phyloP scores from a whole-genome alignment of 2,888 invertebrate species.

The Oscheius myriophilus region DNA sequence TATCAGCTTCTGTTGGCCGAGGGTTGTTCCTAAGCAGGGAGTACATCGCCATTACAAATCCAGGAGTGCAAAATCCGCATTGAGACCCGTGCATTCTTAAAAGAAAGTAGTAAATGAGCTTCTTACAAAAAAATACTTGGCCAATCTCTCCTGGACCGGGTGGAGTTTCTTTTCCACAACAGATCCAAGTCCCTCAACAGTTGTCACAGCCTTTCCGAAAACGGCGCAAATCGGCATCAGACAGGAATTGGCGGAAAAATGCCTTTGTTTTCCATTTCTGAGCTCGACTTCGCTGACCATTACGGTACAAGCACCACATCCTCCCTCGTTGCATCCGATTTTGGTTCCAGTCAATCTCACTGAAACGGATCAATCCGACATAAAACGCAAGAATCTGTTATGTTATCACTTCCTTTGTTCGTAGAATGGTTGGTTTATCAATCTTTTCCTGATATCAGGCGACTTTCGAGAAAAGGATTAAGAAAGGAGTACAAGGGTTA shows the following conservation, averaged over 20 bases:
- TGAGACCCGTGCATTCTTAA: constrained; percentile 85
- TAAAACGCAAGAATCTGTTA: neutral
- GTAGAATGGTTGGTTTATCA: neutral
- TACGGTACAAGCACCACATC: constrained; percentile 73
- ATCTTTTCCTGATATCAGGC: neutral
- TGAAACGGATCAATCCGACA: constrained; percentile 23
- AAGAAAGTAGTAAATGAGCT: neutral
- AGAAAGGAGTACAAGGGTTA: no score
- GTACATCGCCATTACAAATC: constrained; percentile 97
- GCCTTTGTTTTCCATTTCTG: constrained; percentile 44
- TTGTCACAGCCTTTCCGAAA: constrained; percentile 88
- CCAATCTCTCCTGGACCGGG: constrained; percentile 79
- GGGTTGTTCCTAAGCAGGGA: constrained; percentile 81
- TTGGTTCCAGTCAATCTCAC: constrained; percentile 70
- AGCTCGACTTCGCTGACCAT: constrained; percentile 67
- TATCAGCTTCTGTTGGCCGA: constrained; percentile 75
- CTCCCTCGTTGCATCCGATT: constrained; percentile 73
- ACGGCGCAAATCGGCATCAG: constrained; percentile 86
- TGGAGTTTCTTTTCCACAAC: constrained; percentile 80
- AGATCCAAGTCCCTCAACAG: constrained; percentile 91
- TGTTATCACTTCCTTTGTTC: constrained; percentile 5
- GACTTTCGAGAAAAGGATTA: no score
- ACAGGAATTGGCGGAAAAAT: constrained; percentile 82
- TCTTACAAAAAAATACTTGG: constrained; percentile 46
- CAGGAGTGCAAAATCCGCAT: constrained; percentile 94